Conservation (phyloP, 2,113 vertebrate genomes). For the Lathamus discolor region DNA sequence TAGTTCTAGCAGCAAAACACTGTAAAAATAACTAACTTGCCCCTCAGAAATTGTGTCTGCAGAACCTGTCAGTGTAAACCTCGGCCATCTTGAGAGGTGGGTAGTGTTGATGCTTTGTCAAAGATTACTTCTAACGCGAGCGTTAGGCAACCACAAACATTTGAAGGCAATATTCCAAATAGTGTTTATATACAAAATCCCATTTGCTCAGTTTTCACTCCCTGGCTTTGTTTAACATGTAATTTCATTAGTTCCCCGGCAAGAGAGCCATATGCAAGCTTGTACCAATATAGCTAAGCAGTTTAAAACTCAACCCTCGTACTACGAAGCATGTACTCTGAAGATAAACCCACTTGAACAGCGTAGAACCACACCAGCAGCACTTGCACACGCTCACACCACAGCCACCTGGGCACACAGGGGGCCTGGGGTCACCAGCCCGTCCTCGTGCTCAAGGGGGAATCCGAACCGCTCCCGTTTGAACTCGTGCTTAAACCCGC, state of each 20-base stretch:
- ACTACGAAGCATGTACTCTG: accelerated
- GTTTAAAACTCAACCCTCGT: not conserved
- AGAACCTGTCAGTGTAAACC: not conserved
- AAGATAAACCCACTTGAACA: not conserved
- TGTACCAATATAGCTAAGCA: not conserved
- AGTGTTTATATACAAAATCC: not conserved
- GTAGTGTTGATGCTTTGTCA: not conserved
- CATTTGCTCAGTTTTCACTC: not conserved
- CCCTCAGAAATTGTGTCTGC: not conserved
- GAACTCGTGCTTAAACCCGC: not conserved
- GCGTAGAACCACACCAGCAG: not conserved
- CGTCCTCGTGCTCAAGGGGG: accelerated
- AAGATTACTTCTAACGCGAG: not conserved
- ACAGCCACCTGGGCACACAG: not conserved
- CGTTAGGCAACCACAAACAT: not conserved
- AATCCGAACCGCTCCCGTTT: accelerated
- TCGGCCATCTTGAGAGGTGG: not conserved
- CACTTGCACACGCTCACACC: not conserved
- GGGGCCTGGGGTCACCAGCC: not conserved
- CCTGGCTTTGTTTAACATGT: not conserved
- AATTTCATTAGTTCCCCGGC: not conserved
- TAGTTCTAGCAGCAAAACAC: not conserved
- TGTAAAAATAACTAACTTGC: not conserved
- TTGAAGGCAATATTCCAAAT: not conserved
- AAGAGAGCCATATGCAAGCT: not conserved